Base-by-base conservation (phyloP, 37 sponge, comb jelly and placozoan species). In the Cliona cf. orientalis region DNA sequence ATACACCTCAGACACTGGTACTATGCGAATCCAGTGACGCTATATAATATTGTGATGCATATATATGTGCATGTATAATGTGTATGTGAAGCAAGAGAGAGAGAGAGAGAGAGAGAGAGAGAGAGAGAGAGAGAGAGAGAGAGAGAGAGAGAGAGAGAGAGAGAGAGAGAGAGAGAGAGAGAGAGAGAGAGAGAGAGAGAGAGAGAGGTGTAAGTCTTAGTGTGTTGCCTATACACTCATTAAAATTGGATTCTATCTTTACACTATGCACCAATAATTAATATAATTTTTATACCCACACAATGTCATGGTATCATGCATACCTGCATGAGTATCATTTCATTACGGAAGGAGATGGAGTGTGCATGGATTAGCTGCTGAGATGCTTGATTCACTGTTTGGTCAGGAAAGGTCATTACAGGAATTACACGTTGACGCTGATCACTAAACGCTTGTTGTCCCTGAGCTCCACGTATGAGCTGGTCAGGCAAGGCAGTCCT, bases 321-420 rank as follows among this genome's bases (percentile, higher is more conserved):
- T 67, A 90, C 91, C 85, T 90, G 91, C 73, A 64, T 78, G 38
- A 84, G 80, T 35, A 92, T 87, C 60, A 56, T 59, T 58, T 92
- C 85, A 22, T 40, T 78, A 62, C 75, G 46, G 55, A 87, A 92
- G 34, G 57, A 56, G 6, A 38, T 61, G 21, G 75, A 59, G 41
- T 92, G 93, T 9, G 76, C 49, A 17, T 78, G 56, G 33, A 92
- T 79, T 32, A 92, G 73, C 29, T 76, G 80, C 25, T 72, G 69
- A 36, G 93, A 92, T 45, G 88, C 88, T 72, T 59, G 35, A 76
- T 92, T 92, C 28, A 92, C 67, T 11, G 64, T 69, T 0, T 32
- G 25, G 37, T 92, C 88, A 46, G 84, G 88, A 44, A 87, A 92
- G 6, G 45, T 41, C 26, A 35, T 39, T 42, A 92, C 76, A 53